Conservation (phyloP, 2,888 invertebrate species). For the Cyclophora punctaria region DNA sequence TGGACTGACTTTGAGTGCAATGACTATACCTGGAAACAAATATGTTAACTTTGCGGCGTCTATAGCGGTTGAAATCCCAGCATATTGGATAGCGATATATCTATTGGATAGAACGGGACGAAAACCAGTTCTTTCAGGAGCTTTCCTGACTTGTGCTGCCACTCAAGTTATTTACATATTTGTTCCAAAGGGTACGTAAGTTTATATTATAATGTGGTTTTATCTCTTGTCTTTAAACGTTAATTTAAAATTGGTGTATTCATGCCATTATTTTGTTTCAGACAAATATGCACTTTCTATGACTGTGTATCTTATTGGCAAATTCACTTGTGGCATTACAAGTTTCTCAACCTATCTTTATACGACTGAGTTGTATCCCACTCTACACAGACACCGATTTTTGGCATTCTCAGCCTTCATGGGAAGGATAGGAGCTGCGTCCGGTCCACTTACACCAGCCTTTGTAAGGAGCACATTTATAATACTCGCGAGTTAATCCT, state of each 20-base stretch:
- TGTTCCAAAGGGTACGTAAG: not conserved
- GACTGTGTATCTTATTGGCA: conserved; percentile 73
- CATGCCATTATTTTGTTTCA: conserved; percentile 9
- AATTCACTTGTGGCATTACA: conserved; percentile 75
- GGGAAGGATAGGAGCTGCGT: conserved; percentile 78
- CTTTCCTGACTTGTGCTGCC: too few species aligned
- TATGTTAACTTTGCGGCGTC: conserved; percentile 72
- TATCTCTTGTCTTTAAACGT: too few species aligned
- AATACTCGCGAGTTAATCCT: not conserved
- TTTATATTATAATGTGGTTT: conserved; percentile 16
- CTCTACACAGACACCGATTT: conserved; percentile 76
- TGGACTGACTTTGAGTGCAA: conserved; percentile 77
- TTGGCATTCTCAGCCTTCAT: conserved; percentile 79
- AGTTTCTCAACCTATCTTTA: conserved; percentile 77
- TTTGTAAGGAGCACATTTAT: conserved; percentile 50
- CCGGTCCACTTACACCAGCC: conserved; percentile 79
- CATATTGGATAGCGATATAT: too few species aligned
- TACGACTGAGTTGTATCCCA: conserved; percentile 80
- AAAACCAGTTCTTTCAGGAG: too few species aligned
- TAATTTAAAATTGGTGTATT: too few species aligned
- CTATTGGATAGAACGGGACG: too few species aligned
- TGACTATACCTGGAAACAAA: conserved; percentile 74
- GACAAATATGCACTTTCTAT: conserved; percentile 33
- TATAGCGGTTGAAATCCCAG: too few species aligned
- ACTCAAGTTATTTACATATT: too few species aligned